Evolutionary conservation across 2,797 vertebrate species (phyloP), one percentile per base, ranked within the genome.

Genomic region (Gambusia yucatana): DNA sequence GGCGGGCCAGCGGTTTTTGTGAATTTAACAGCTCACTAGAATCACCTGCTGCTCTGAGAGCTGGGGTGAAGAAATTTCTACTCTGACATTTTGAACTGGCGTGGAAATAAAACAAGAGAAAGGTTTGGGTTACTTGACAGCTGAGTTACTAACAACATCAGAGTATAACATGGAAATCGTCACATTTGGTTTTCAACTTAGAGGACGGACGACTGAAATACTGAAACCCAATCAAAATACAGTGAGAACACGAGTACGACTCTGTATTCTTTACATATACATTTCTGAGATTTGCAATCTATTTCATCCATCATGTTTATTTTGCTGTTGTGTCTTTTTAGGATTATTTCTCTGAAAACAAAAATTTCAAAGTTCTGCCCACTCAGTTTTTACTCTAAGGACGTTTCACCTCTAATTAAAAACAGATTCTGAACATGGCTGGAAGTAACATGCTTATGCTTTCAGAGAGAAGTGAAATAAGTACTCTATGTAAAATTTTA

Each of bases 11-110:
- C 73, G 77, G 65, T 43, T 75, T 28, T 28, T 22, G 46, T 25
- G 39, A 41, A 59, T 41, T 52, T 9, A 30, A 22, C 86, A 90
- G 87, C 85, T 92, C 91, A 89, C 86, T 88, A 91, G 76, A 93
- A 94, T 94, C 94, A 95, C 94, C 95, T 95, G 92, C 90, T 91
- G 93, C 87, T 89, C 84, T 92, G 81, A 91, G 80, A 90, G 91
- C 86, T 91, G 93, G 50, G 88, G 89, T 85, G 89, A 88, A 88
- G 80, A 80, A 75, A 83, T 90, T 87, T 91, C 87, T 75, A 92
- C 80, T 81, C 39, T 76, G 76, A 86, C 72, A 83, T 50, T 82
- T 73, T 87, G 80, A 91, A 87, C 44, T 48, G 63, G 81, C 84
- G 81, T 81, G 65, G 84, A 30, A 88, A 89, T 73, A 44, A 91